A percentile compares a stretch with the other conserved stretches of the same genome.
These are phyloP conservation scores for Larimichthys polyactis DNA, from an alignment of 2,113 vertebrate species.

Conservation along the genomic window DNA sequence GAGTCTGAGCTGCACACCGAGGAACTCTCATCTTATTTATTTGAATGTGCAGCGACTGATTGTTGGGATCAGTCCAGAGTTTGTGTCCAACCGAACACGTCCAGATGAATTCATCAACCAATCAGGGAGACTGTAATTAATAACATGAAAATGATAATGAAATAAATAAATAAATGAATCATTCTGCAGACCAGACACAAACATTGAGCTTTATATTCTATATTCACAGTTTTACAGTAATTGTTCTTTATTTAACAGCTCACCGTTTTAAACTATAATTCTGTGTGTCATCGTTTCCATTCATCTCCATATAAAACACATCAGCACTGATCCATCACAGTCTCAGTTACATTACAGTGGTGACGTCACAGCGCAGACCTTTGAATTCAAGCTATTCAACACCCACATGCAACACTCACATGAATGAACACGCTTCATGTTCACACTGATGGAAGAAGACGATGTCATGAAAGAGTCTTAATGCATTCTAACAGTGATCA, in stretches of 20 bases:
- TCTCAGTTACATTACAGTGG: background rate
- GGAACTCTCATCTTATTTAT: background rate
- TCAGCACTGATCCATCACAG: background rate
- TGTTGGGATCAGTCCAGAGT: background rate
- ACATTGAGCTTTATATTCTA: too few species aligned
- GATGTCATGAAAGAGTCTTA: constrained; percentile 11
- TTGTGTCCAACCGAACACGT: constrained; percentile 19
- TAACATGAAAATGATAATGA: too few species aligned
- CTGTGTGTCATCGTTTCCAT: background rate
- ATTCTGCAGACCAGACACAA: too few species aligned
- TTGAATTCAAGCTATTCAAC: constrained; percentile 1
- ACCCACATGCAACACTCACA: background rate
- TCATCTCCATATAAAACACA: constrained; percentile 19
- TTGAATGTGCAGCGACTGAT: background rate
- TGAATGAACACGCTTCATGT: constrained; percentile 24
- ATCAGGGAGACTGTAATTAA: too few species aligned
- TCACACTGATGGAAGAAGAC: constrained; percentile 27
- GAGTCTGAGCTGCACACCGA: background rate
- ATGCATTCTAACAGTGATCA: constrained; percentile 16
- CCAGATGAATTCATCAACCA: constrained; percentile 10
- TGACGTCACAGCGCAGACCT: constrained; percentile 11
- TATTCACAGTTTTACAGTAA: too few species aligned
- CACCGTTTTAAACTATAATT: too few species aligned
- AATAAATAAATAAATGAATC: too few species aligned
- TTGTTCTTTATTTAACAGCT: too few species aligned